These are phyloP conservation scores for Callosobruchus maculatus DNA, from an alignment of 2,888 invertebrate genomes.

Conservation along the genomic window DNA sequence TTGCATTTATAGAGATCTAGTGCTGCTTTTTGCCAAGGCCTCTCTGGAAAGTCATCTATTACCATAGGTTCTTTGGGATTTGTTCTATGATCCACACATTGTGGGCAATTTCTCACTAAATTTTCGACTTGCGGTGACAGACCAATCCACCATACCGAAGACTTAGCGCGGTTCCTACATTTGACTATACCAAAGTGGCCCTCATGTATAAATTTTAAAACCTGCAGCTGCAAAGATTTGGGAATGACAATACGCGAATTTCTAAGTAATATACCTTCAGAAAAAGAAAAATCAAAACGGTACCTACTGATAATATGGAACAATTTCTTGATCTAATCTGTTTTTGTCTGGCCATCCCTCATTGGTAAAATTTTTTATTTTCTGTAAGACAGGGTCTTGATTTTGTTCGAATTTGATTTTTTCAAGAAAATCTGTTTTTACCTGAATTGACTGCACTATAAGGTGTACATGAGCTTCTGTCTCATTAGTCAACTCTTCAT, in stretches of 20 bases:
- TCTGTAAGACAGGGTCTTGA: not conserved
- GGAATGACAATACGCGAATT: conserved; percentile 3
- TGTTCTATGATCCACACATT: conserved; percentile 15
- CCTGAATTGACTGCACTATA: not conserved
- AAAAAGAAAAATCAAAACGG: not conserved
- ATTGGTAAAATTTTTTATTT: not conserved
- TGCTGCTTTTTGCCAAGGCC: conserved; percentile 21
- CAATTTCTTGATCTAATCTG: not conserved
- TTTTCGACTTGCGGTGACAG: conserved; percentile 22
- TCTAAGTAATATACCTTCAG: not conserved
- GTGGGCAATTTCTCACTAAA: conserved; percentile 18
- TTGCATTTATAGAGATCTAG: conserved; percentile 12
- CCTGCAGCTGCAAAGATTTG: not conserved
- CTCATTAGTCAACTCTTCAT: too few relatives aligned
- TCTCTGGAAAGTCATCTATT: conserved; percentile 15
- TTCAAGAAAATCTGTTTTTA: conserved; percentile 6
- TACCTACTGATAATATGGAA: conserved; percentile 5
- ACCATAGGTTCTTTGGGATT: conserved; percentile 18
- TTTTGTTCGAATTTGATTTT: conserved; percentile 8
- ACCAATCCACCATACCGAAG: conserved; percentile 20
- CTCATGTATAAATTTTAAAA: conserved; percentile 1
- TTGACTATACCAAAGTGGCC: conserved; percentile 12
- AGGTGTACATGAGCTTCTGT: too few relatives aligned
- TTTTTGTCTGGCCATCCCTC: conserved; percentile 2
- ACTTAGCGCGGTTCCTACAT: conserved; percentile 19